Evolutionary conservation across 2,797 vertebrate genomes (phyloP), one percentile per base, ranked within the genome.

Genomic region (Pangasius macronema): DNA sequence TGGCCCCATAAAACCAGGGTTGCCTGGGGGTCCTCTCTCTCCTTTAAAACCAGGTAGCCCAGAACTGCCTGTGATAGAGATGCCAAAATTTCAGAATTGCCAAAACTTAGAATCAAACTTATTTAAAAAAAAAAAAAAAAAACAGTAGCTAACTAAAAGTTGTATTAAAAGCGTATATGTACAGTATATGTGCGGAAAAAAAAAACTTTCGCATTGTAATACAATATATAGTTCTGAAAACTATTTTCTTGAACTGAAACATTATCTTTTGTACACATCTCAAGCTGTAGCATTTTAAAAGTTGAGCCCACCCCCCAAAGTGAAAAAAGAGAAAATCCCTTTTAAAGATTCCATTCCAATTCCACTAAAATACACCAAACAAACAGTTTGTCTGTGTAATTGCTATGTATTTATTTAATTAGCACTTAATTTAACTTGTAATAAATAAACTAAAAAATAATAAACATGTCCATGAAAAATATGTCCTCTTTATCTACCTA

Each of bases 1-100:
- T 46, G 27, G 14, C 39, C 83, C 83, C 24, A 75, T 3, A 1
- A 11, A 4, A 85, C 83, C 83, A 59, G 55, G 55, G 57, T 7
- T 46, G 36, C 83, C 83, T 59, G 70, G 27, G 39, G 5, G 4
- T 75, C 83, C 83, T 61, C 83, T 85, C 24, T 85, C 83, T 76
- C 83, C 83, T 85, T 75, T 85, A 30, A 11, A n/a, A 46, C 83
- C 83, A 73, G 70, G 36, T 5, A 61, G 16, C 24, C 83, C 83
- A 85, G 83, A 18, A 73, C 81, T 0, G 83, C 96, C 96, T 97
- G 87, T 49, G 1, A 57, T 22, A 49, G 30, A 73, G 36, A 77
- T 65, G 39, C 14, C 51, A 73, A 73, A 84, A 55, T 13, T 30
- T 65, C 30, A 55, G n/a, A n/a, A n/a, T n/a, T n/a, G n/a, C n/a